Base-by-base conservation (phyloP, 53 echinoderm and acorn worm species). In the Holothuria scabra region DNA sequence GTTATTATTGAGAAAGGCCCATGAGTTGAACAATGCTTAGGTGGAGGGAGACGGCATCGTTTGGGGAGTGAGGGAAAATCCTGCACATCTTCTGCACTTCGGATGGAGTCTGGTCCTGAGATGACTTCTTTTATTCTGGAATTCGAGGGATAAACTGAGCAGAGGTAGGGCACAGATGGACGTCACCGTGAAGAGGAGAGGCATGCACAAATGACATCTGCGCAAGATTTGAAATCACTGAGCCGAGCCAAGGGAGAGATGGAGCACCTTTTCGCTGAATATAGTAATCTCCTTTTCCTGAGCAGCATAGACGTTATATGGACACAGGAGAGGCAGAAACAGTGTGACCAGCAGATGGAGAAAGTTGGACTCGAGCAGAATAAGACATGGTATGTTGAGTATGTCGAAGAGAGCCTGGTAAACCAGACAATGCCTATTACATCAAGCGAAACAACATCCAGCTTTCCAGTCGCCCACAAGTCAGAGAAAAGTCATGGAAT, bases 181-280 rank as follows among this genome's bases (percentile, higher is more conserved):
- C 44, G 35, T 23, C 88, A 92, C 38, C 92, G 89, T 76, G 92
- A 83, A 16, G 86, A 92, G 33, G 69, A 21, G 24, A 20, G 12
- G 37, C 18, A 46, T 23, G 83, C 81, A 31, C 89, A 89, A 63
- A 44, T 11, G 25, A 0, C 84, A 67, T 82, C 64, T 64, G 82
- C 62, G 16, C 65, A 38, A 61, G 64, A 64, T 62, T 62, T 82
- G 12, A 0, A 24, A 35, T n/a, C 82, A 60, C 21, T 82, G 24
- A 82, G 32, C 38, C 22, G 31, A 33, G 7, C 35, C 31, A 82
- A 3, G 16, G 61, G 64, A 18, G 62, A 82, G 84, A 92, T 67
- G 41, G 85, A n/a, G n/a, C n/a, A n/a, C 46, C 46, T 46, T 0
- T 72, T 72, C 74, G 14, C 16, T 44, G 38, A 41, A 41, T 14